Conservation (phyloP, 2,888 invertebrate species). For the Nymphalis urticae region DNA sequence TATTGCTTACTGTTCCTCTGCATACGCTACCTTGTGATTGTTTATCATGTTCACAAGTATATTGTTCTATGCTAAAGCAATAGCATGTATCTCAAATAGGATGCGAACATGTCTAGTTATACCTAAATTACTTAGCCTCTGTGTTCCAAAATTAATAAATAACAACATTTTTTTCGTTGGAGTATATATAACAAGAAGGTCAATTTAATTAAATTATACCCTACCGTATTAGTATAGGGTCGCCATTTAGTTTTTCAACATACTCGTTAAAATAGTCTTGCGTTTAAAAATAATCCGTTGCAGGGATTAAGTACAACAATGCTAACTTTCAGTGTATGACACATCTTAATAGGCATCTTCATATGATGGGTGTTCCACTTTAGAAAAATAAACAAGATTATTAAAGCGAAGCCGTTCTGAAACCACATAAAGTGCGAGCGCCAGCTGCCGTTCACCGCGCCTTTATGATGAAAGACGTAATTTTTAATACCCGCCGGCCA, state of each 20-base stretch:
- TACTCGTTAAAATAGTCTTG: neutral
- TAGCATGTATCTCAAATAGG: constrained; percentile 30
- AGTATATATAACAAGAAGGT: neutral
- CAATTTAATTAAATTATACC: neutral
- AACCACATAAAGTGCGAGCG: constrained; percentile 76
- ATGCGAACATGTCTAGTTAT: constrained; percentile 10
- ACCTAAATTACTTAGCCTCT: neutral
- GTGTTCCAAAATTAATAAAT: neutral
- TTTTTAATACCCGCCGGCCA: constrained; percentile 63
- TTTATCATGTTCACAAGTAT: constrained; percentile 41
- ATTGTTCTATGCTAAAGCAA: constrained; percentile 39
- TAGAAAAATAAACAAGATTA: constrained; percentile 76
- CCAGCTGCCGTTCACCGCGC: constrained; percentile 75
- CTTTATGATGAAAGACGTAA: constrained; percentile 76
- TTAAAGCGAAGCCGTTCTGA: constrained; percentile 72
- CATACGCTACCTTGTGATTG: constrained; percentile 37
- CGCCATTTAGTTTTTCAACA: neutral
- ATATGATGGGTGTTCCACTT: constrained; percentile 71
- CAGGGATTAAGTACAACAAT: constrained; percentile 40
- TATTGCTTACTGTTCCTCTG: constrained; percentile 69
- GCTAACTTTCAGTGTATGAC: constrained; percentile 46
- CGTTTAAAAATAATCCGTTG: constrained; percentile 31
- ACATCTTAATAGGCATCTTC: constrained; percentile 59
- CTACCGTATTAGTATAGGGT: neutral
- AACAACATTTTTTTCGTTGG: neutral